Base-by-base conservation (phyloP, 53 echinoderm and acorn worm genomes). In the Arbacia lixula region DNA sequence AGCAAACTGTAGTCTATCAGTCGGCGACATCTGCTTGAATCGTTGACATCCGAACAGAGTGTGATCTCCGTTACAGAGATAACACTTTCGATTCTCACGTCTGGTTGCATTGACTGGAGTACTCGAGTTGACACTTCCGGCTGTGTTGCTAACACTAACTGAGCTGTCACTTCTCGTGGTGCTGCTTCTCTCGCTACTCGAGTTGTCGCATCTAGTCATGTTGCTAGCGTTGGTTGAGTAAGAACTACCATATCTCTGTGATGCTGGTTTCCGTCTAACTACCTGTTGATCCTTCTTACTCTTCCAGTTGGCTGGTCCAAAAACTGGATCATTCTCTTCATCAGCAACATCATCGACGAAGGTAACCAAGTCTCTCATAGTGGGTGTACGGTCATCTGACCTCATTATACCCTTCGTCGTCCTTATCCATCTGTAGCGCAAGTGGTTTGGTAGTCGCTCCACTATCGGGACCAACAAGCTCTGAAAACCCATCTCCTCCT, bases 51-150 rank as follows among this genome's bases (percentile, higher is more conserved):
- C 86, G 32, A 85, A 72, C 29, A 85, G 60, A 16, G 71, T 72
- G 72, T 85, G 85, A 16, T 85, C 72, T 28, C 33, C 67, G 10
- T 74, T 83, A 53, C 86, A 86, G 26, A 86, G 62, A 54, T 64
- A 52, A 61, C 90, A 86, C 33, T 36, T 67, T 14, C 37, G 38
- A 36, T 67, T 67, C n/a, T n/a, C n/a, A n/a, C n/a, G n/a, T n/a
- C n/a, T n/a, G n/a, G n/a, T n/a, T n/a, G n/a, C n/a, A n/a, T n/a
- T n/a, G n/a, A n/a, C n/a, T n/a, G n/a, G n/a, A n/a, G n/a, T n/a
- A n/a, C n/a, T n/a, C n/a, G n/a, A n/a, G n/a, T n/a, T n/a, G n/a
- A n/a, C n/a, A n/a, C n/a, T n/a, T n/a, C n/a, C n/a, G n/a, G n/a
- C n/a, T n/a, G n/a, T n/a, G n/a, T n/a, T n/a, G n/a, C n/a, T n/a